Percentiles rank a stretch among this genome's conserved stretches.
phyloP scores from a whole-genome alignment of 2,113 vertebrate genomes.

The Cavia aperea region DNA sequence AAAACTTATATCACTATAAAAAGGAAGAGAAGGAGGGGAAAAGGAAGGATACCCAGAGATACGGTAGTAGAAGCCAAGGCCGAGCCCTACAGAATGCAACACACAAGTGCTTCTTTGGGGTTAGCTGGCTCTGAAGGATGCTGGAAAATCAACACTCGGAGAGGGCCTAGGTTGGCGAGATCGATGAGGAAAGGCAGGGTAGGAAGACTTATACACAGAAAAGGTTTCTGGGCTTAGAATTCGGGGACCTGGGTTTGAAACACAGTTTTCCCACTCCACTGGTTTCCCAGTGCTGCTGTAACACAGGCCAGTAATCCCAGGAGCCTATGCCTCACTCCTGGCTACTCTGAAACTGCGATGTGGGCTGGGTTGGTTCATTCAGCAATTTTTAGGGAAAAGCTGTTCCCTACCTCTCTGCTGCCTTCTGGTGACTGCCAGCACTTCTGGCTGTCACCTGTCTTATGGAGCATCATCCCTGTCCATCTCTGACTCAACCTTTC shows the following conservation, averaged over 20 bases:
- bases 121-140: fast-evolving
- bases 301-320: neutral
- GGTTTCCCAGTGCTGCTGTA: neutral
- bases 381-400: neutral
- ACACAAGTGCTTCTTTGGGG: fast-evolving
- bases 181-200: fast-evolving
- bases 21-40: neutral
- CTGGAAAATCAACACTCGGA: fast-evolving
- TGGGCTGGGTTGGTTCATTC: neutral
- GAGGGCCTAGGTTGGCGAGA: fast-evolving
- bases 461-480: fast-evolving
- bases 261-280: neutral
- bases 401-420: neutral
- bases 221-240: neutral
- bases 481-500: neutral
- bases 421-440: neutral
- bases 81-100: fast-evolving
- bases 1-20: neutral
- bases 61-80: neutral
- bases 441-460: neutral
- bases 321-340: neutral
- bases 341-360: neutral
- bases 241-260: neutral
- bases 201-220: neutral
- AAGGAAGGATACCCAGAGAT: fast-evolving